These are phyloP conservation scores for Vireo griseus DNA, from an alignment of 2,797 vertebrate genomes.

Conservation along the genomic window DNA sequence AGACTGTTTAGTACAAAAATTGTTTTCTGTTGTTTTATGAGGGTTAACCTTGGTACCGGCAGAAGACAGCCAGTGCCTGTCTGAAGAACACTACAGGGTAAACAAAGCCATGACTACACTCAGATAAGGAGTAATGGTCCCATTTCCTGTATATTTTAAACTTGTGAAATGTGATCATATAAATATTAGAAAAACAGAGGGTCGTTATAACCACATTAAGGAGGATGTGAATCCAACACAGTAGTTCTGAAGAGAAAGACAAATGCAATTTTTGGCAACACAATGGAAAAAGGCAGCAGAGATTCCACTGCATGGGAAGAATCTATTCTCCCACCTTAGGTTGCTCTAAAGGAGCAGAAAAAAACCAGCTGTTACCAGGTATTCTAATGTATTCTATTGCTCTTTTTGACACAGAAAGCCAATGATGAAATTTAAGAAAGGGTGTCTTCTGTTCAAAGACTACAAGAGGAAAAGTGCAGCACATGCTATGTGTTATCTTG, in stretches of 20 bases:
- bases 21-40: background rate
- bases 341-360: background rate
- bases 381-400: background rate
- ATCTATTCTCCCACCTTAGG: background rate
- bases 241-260: background rate
- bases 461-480: background rate
- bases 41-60: background rate
- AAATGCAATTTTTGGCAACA: background rate
- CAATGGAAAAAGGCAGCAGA: background rate
- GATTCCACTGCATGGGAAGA: background rate
- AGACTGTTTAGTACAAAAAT: background rate
- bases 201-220: background rate
- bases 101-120: background rate
- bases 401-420: background rate
- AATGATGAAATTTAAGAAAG: background rate
- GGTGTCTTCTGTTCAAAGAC: background rate
- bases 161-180: background rate
- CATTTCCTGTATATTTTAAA: background rate
- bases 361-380: background rate
- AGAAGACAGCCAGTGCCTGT: background rate
- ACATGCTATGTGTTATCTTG: background rate
- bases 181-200: background rate
- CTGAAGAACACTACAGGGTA: background rate
- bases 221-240: background rate
- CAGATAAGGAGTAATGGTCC: background rate